Conservation (phyloP, 2,113 vertebrate genomes). For the Hyaena hyaena region DNA sequence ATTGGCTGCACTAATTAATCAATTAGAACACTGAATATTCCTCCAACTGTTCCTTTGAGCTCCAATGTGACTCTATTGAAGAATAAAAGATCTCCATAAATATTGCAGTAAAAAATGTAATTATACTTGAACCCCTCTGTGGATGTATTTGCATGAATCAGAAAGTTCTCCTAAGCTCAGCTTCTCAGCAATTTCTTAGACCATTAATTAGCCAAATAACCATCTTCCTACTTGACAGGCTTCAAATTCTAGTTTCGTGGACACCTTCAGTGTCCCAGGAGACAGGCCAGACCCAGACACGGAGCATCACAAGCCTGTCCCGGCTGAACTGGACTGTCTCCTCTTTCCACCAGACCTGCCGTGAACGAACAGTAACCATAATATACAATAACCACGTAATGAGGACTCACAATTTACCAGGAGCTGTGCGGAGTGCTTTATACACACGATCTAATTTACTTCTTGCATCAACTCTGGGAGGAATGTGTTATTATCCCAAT, state of each 20-base stretch:
- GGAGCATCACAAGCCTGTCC: background rate
- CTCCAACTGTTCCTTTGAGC: background rate
- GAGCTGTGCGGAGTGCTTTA: background rate
- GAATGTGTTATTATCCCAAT: background rate
- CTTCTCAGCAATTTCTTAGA: background rate
- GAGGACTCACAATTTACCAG: background rate
- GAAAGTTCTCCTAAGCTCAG: background rate
- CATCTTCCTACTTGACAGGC: background rate
- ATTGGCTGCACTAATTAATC: background rate
- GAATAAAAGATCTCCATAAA: conserved; percentile 63
- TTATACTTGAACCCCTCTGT: background rate
- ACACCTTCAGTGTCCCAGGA: background rate
- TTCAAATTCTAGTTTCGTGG: background rate
- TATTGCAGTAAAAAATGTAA: background rate
- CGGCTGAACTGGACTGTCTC: background rate
- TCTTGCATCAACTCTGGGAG: background rate
- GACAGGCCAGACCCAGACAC: background rate
- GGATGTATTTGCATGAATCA: background rate
- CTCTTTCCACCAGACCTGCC: background rate
- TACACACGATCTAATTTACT: background rate
- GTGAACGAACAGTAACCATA: background rate
- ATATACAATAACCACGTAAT: background rate
- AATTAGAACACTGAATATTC: background rate
- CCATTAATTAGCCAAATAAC: background rate
- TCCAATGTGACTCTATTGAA: conserved; percentile 30